These are phyloP conservation scores for Brassicogethes aeneus DNA, from an alignment of 2,888 invertebrate species.

Conservation along the genomic window DNA sequence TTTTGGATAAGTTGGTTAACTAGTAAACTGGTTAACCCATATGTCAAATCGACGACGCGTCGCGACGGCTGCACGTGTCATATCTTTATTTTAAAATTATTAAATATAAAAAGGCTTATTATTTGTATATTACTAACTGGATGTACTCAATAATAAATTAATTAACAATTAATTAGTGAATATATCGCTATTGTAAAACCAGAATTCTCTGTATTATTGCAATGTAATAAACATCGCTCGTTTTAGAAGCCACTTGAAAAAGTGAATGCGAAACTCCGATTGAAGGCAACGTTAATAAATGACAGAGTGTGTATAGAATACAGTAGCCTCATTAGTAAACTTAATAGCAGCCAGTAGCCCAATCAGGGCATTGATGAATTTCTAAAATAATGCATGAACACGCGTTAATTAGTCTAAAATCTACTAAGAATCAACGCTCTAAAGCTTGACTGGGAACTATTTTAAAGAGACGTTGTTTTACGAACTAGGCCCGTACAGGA, in stretches of 20 bases:
- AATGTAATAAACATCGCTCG: background rate
- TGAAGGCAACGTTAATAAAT: background rate
- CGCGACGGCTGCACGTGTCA: too few relatives aligned
- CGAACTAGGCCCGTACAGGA: background rate
- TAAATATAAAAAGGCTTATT: too few relatives aligned
- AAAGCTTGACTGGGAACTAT: background rate
- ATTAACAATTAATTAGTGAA: too few relatives aligned
- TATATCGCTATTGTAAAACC: too few relatives aligned
- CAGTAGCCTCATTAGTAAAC: constrained; percentile 28
- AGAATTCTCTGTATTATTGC: background rate
- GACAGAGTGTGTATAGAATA: constrained; percentile 22
- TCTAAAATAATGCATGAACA: constrained; percentile 28
- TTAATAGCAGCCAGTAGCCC: constrained; percentile 24
- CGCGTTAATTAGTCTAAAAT: constrained; percentile 25
- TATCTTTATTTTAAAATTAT: too few relatives aligned
- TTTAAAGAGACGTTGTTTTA: background rate
- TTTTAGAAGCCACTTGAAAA: background rate
- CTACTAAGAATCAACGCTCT: constrained; percentile 12
- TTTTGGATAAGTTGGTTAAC: too few relatives aligned
- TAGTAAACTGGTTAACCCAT: too few relatives aligned
- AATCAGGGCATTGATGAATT: constrained; percentile 29
- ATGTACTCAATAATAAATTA: too few relatives aligned
- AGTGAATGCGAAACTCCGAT: background rate
- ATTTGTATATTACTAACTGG: too few relatives aligned
- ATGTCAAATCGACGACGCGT: too few relatives aligned